Evolutionary conservation across 1,140 invertebrate genomes (phyloP).

Genomic region (Galendromus occidentalis): DNA sequence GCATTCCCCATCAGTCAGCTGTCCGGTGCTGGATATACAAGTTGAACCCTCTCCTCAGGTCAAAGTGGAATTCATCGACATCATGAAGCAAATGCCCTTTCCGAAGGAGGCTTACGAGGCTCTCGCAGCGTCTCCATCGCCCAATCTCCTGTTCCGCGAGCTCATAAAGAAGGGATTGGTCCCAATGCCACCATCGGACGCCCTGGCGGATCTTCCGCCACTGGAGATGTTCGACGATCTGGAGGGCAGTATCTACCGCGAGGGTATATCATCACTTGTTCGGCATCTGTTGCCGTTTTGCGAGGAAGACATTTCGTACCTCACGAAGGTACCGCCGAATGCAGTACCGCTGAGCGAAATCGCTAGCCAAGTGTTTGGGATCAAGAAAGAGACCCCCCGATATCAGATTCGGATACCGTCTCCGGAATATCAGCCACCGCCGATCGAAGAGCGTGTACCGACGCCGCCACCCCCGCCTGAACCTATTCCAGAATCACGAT

Average conservation of each 20-base stretch:
- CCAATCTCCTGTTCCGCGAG: neutral
- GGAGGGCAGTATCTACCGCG: neutral
- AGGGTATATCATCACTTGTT: neutral
- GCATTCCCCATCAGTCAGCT: no score
- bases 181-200: neutral
- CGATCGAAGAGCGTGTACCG: neutral
- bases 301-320: neutral
- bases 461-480: neutral
- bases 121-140: neutral
- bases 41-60: neutral
- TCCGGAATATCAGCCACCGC: neutral
- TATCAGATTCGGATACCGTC: neutral
- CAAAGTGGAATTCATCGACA: neutral
- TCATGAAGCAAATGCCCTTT: neutral
- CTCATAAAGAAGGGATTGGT: neutral
- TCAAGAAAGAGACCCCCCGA: neutral
- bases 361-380: neutral
- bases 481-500: neutral
- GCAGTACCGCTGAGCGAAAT: neutral
- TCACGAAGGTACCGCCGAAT: neutral
- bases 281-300: neutral
- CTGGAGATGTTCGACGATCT: neutral
- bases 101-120: constrained; percentile 5
- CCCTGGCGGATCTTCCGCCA: neutral
- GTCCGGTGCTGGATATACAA: no score